Percentiles rank a stretch among this genome's conserved stretches.
phyloP scores from a whole-genome alignment of 2,113 vertebrate genomes.

The Oxyruncus cristatus region DNA sequence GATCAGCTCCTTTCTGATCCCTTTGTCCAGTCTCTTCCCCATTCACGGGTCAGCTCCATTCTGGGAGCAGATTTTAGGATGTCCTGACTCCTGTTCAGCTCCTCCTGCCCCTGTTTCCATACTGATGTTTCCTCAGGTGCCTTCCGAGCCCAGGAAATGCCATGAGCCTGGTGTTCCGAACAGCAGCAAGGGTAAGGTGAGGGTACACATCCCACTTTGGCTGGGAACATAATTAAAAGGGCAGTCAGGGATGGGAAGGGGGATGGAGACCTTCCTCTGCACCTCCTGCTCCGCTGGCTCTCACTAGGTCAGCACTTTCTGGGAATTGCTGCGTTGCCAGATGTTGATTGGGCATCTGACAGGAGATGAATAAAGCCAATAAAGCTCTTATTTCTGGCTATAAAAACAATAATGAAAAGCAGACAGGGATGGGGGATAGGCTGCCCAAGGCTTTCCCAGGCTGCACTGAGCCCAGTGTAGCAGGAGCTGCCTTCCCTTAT shows the following conservation, averaged over 20 bases:
- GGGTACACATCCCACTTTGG: neutral
- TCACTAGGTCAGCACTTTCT: slow-evolving; percentile 36
- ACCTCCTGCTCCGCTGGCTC: neutral
- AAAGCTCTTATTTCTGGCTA: slow-evolving; percentile 50
- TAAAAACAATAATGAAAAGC: slow-evolving; percentile 47
- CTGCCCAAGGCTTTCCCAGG: neutral
- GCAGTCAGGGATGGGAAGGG: neutral
- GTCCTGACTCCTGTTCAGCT: neutral
- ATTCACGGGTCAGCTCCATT: neutral
- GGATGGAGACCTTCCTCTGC: neutral
- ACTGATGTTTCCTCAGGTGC: neutral
- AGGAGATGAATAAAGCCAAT: slow-evolving; percentile 38
- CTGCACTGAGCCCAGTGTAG: neutral
- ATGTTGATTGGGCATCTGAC: slow-evolving; percentile 26
- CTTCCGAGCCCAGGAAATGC: neutral
- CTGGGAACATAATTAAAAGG: neutral
- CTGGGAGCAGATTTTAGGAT: neutral
- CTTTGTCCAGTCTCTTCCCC: neutral
- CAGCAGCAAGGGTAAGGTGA: neutral
- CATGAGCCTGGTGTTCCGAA: neutral
- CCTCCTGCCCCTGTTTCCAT: neutral
- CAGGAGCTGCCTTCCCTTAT: neutral
- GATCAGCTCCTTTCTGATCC: neutral
- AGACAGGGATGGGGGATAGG: neutral
- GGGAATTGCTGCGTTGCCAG: neutral